These are phyloP conservation scores for Melanogrammus aeglefinus DNA, from an alignment of 2,797 vertebrate genomes.

Conservation along the genomic window DNA sequence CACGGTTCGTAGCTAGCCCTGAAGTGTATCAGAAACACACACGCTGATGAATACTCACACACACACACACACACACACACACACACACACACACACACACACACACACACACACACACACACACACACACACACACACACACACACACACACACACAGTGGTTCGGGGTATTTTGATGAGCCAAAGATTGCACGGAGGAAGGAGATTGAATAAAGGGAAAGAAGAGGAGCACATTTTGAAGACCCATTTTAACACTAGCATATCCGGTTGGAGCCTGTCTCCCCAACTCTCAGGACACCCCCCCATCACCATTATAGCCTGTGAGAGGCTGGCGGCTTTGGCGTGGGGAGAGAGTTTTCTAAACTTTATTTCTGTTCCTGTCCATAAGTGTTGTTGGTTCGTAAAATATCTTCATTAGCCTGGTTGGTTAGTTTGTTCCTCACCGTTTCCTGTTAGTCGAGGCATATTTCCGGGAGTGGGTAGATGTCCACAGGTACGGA, in stretches of 20 bases:
- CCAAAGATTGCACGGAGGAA: constrained; percentile 58
- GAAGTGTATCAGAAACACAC: not conserved
- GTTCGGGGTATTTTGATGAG: constrained; percentile 19
- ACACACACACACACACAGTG: not conserved
- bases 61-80: not conserved
- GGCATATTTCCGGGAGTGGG: not conserved
- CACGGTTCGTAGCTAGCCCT: not conserved
- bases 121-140: not conserved
- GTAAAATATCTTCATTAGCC: not conserved
- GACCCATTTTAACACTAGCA: constrained; percentile 40
- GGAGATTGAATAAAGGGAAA: constrained; percentile 41
- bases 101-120: not conserved
- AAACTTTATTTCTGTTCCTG: not conserved
- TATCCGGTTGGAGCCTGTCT: not conserved
- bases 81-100: too few species aligned
- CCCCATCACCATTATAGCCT: not conserved
- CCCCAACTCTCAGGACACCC: not conserved
- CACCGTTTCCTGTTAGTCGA: not conserved
- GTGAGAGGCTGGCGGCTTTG: not conserved
- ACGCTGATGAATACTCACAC: not conserved
- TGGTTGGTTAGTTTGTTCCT: not conserved
- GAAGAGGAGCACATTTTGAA: constrained; percentile 45
- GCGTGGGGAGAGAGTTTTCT: not conserved
- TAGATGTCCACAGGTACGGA: not conserved
- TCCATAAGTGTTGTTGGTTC: not conserved